Base-by-base conservation (phyloP, 2,797 vertebrate genomes). In the Crenichthys baileyi region DNA sequence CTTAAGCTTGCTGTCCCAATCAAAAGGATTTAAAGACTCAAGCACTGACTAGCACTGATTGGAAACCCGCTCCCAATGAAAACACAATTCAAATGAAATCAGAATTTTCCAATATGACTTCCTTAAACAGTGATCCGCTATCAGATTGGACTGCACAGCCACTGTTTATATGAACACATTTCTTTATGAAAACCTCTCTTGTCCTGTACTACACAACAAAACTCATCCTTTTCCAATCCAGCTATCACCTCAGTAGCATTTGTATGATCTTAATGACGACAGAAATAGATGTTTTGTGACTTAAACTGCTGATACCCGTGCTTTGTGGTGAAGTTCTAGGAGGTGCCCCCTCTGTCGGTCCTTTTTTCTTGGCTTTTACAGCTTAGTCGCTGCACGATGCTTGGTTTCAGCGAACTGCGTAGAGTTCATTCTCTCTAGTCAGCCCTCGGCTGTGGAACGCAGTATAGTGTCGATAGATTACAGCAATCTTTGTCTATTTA, bases 361-460 rank as follows among this genome's bases (percentile, higher is more conserved):
- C 36, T 85, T 31, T 39, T 85, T 83, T 79, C 78, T 89, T 20
- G 75, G 84, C 87, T 89, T 83, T 88, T 79, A 82, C 85, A 77
- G 85, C 87, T 88, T 89, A 61, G 84, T 85, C 87, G 83, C 84
- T 93, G 94, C 91, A 93, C 94, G 92, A 92, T 77, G 91, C 90
- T 93, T 92, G 91, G 83, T 83, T 82, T 67, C 72, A 71, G 79
- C 55, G 67, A 84, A 76, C 65, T 81, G 83, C 82, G 0, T 85
- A 82, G 87, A 85, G 83, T 90, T 87, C 71, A 83, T 79, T 24
- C 36, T 86, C 75, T 79, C 50, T 88, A 90, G 83, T 79, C 73
- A 81, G 83, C 74, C 84, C 87, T 83, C 78, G 72, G 78, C 82
- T 88, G 88, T 79, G 81, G 85, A 91, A 82, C 79, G 85, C 87